Evolutionary conservation across 2,113 vertebrate genomes (phyloP).

Genomic region (Microcebus jonahi): DNA sequence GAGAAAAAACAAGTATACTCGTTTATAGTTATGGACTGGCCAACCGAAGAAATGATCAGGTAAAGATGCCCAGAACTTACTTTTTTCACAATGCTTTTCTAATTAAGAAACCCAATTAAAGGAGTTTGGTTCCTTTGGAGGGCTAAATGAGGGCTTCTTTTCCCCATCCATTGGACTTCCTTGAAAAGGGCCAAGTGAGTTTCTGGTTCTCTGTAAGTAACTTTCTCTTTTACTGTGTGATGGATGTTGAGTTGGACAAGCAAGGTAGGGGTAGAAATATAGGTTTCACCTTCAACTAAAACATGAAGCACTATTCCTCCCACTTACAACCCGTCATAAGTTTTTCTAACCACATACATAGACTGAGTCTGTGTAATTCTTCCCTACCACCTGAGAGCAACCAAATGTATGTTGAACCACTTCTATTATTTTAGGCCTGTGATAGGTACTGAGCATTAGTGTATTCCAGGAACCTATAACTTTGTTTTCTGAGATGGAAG

Average conservation of each 20-base stretch:
- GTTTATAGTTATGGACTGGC: neutral
- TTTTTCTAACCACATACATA: neutral
- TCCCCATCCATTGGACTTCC: neutral
- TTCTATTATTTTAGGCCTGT: neutral
- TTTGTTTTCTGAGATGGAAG: neutral
- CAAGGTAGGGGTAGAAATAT: neutral
- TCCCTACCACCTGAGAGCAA: neutral
- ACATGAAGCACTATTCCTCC: neutral
- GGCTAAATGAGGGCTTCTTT: neutral
- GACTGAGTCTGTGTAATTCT: neutral
- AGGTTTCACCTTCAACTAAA: neutral
- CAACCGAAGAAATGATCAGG: neutral
- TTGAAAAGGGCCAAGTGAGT: neutral
- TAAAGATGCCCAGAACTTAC: neutral
- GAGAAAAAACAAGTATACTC: constrained; percentile 5
- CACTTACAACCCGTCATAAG: neutral
- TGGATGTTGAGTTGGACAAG: neutral
- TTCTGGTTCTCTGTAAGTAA: neutral
- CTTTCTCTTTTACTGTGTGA: neutral
- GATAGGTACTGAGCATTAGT: neutral
- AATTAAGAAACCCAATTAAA: neutral
- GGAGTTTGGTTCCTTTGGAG: neutral
- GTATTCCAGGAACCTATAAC: neutral
- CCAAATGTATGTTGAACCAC: neutral
- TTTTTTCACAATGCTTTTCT: constrained; percentile 9